Evolutionary conservation across 2,888 invertebrate species (phyloP), one percentile per base, ranked within the genome.

Genomic region (Poecilus cupreus): DNA sequence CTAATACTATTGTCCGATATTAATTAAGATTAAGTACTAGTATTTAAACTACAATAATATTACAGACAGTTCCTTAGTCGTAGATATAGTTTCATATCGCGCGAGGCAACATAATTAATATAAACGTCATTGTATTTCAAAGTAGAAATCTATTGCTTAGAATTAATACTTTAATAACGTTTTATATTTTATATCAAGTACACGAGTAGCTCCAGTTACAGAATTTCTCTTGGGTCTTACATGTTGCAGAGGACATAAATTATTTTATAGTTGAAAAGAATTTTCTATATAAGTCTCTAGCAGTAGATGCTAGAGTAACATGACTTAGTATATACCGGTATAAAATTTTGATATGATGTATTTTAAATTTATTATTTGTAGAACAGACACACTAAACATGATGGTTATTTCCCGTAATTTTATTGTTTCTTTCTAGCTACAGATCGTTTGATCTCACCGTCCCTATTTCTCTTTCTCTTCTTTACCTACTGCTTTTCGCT

Each of bases 191-290:
- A 72, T 24, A 54, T 76, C 54, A 54, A 20, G 18, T 37, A 16
- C 20, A 60, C 60, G 26, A 24, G 18, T 22, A 32, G 32, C 8
- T 24, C 8, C 13, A 68, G 37, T 68, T 10, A 20, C 37, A 54
- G 20, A 54, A 76, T 54, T 16, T 37, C 54, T 76, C 54, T 54
- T 11, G 54, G 54, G 32, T 37, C 32, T 49, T 54, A 20, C 39
- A 43, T 70, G 70, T 57, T 37, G 37, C 37, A 57, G 6, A 43
- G 60, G 26, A 24, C 13, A 72, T 76, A 57, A 75, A 75, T 75
- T 24, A 22, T 26, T 16, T 10, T 64, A 32, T 64, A 64, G 74
- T 49, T 24, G 74, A 26, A 75, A 51, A 51, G 51, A 49, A 16
- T 24, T 51, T 32, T 32, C 74, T 6, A 13, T 75, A 49, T 49